These are phyloP conservation scores for Hapalemur alaotrensis DNA, from an alignment of 2,797 vertebrate species.

Conservation along the genomic window DNA sequence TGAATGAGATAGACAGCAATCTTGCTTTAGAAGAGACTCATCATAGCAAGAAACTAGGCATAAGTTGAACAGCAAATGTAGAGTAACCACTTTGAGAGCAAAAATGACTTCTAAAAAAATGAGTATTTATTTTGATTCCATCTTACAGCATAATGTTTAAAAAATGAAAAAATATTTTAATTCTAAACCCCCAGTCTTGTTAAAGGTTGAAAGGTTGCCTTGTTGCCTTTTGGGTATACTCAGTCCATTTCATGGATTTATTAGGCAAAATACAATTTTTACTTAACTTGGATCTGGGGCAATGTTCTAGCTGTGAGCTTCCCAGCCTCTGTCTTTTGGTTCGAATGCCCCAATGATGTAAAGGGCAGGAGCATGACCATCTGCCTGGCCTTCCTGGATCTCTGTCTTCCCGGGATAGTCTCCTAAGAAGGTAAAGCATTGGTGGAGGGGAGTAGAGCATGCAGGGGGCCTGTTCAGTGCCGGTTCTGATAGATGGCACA, in stretches of 20 bases:
- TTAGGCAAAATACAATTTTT: background rate
- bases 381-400: no score
- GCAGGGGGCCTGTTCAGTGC: fast-evolving
- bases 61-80: background rate
- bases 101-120: background rate
- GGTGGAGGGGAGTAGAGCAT: fast-evolving
- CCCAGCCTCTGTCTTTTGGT: no score
- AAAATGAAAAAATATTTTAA: background rate
- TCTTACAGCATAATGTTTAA: background rate
- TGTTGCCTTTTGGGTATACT: background rate
- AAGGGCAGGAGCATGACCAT: no score
- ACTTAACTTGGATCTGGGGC: background rate
- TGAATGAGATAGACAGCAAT: background rate
- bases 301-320: background rate
- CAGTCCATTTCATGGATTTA: background rate
- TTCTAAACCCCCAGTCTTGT: background rate
- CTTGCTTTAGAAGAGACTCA: background rate
- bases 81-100: background rate
- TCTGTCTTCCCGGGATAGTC: background rate
- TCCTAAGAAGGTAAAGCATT: background rate
- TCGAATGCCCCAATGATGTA: background rate
- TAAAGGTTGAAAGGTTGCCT: background rate
- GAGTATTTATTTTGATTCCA: background rate
- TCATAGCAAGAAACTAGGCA: background rate
- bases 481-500: background rate